Base-by-base conservation (phyloP, 2,888 invertebrate species). In the Brachylomia viminalis region DNA sequence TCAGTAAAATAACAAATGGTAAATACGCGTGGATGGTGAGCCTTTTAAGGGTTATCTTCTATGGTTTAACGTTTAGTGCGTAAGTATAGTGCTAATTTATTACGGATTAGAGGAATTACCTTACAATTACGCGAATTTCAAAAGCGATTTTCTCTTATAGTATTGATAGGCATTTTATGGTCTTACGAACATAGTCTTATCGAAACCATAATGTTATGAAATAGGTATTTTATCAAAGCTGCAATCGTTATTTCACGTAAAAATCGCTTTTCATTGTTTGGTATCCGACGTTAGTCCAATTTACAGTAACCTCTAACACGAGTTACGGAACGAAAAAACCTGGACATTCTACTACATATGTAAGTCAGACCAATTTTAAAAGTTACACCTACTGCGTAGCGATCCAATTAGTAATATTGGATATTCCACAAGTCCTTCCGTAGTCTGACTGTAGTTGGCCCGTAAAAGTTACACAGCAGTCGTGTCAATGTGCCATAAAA, bases 371-470 rank as follows among this genome's bases (percentile, higher is more conserved):
- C 52, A 1, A 52, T 17, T 52, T 75, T 20, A 74, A 10, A 30
- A 13, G 17, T 47, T 33, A 59, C 38, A 42, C 0, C 13, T 17
- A 74, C 49, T 49, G 30, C 8, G 38, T 17, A 17, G 30, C 23
- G 20, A 47, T 62, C 20, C 54, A 62, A 79, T 71, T 79, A 62
- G 30, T 54, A 38, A 47, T 54, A 77, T 62, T 62, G 54, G n/a
- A 79, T 71, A 30, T 47, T 27, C 23, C 70, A 38, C 45, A 17
- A 75, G 30, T 56, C n/a, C 6, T 33, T 45, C 2, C 45, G 11
- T 8, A 30, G 15, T 23, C 47, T 49, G 23, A 30, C 17, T 59
- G 38, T n/a, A 17, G 2, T 20, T 42, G 11, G n/a, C 30, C 20
- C 11, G 47, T 61, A 13, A 54, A 79, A 42, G 45, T 47, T 33